Evolutionary conservation across 2,888 invertebrate species (phyloP).

Genomic region (Nysson spinosus): DNA sequence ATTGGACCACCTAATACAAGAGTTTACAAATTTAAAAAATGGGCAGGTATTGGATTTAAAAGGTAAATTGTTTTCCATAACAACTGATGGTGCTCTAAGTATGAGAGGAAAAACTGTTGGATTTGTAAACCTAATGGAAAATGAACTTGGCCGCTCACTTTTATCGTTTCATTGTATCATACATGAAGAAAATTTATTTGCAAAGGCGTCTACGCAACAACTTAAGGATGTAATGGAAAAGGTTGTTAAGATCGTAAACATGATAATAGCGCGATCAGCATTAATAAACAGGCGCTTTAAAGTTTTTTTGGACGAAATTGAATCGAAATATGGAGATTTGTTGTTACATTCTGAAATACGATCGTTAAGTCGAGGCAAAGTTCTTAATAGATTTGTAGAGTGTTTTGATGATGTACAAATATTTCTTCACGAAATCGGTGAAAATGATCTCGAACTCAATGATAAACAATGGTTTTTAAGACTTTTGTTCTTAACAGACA

Average conservation of each 20-base stretch:
- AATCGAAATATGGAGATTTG: background rate
- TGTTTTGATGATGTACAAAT: background rate
- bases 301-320: background rate
- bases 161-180: constrained; percentile 15
- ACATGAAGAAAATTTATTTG: constrained; percentile 23
- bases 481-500: background rate
- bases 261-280: constrained; percentile 17
- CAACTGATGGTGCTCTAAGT: constrained; percentile 20
- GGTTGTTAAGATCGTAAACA: constrained; percentile 18
- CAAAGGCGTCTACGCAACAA: constrained; percentile 16
- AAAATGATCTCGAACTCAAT: background rate
- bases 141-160: constrained; percentile 20
- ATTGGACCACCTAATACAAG: constrained; percentile 15
- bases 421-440: background rate
- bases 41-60: constrained; percentile 22
- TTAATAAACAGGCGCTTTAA: constrained; percentile 7
- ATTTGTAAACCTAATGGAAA: constrained; percentile 16
- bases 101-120: constrained; percentile 22
- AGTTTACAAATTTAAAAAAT: constrained; percentile 18
- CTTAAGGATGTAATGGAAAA: constrained; percentile 15
- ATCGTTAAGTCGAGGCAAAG: background rate
- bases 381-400: background rate
- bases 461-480: background rate
- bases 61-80: constrained; percentile 21
- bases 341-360: background rate